A percentile compares a stretch with the other conserved stretches of the same genome.
phyloP scores from a whole-genome alignment of 1,140 invertebrate species.

The Pachyrhynchus sulphureomaculatus region DNA sequence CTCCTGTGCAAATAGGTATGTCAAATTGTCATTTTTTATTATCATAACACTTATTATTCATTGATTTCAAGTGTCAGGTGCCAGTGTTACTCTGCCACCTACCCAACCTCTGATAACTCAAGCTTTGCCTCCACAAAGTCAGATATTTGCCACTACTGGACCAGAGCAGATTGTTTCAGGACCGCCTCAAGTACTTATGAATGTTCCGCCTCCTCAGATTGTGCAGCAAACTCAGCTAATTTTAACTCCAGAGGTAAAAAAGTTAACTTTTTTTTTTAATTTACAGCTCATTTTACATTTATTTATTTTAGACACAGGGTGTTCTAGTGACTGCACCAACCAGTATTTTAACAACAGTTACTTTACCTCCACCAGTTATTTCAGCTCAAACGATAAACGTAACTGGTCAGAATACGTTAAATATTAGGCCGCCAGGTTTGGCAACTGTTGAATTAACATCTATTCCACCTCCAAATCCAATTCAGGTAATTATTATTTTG shows the following conservation, averaged over 20 bases:
- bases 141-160: slow-evolving; percentile 19
- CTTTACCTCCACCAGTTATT: slow-evolving; percentile 48
- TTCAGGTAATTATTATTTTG: slow-evolving; percentile 48
- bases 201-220: slow-evolving; percentile 49
- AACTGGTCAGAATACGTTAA: slow-evolving; percentile 2
- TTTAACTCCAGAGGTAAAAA: slow-evolving; percentile 22
- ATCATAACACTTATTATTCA: too few species aligned
- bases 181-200: slow-evolving; percentile 47
- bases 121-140: neutral
- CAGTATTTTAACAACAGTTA: slow-evolving; percentile 43
- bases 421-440: slow-evolving; percentile 28
- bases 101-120: slow-evolving; percentile 11
- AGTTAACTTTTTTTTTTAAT: neutral
- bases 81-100: neutral
- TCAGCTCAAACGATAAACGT: slow-evolving; percentile 14
- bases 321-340: slow-evolving; percentile 34
- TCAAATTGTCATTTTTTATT: neutral
- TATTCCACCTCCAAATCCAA: slow-evolving; percentile 50
- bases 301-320: slow-evolving; percentile 28
- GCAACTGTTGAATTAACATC: slow-evolving; percentile 44
- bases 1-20: neutral
- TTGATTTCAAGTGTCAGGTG: neutral
- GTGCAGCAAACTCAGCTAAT: slow-evolving; percentile 32
- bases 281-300: neutral
- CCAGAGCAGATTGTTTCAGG: slow-evolving; percentile 38